phyloP scores from a whole-genome alignment of 2,888 invertebrate species.

The Epiperipatus broadwayi region DNA sequence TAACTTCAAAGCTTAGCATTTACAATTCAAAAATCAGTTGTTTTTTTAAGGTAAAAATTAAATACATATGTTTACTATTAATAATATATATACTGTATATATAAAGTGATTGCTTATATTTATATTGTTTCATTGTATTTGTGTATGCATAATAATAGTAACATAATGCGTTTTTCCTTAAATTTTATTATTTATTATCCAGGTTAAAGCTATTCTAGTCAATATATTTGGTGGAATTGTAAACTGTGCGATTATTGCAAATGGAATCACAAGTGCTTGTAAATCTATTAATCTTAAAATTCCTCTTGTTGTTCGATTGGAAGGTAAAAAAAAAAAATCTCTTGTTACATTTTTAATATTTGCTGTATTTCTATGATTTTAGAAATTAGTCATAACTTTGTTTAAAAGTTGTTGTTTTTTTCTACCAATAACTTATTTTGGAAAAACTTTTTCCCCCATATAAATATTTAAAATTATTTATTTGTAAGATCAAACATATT shows the following conservation, averaged over 20 bases:
- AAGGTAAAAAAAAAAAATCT: constrained; percentile 42
- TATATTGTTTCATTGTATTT: too few species aligned
- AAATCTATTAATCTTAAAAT: constrained; percentile 55
- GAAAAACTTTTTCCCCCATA: constrained; percentile 7
- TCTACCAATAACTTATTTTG: constrained; percentile 12
- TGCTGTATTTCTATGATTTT: neutral
- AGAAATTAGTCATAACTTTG: neutral
- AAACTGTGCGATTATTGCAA: constrained; percentile 89
- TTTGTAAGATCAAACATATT: too few species aligned
- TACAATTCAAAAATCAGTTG: too few species aligned
- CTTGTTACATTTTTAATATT: neutral
- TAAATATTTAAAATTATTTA: constrained; percentile 11
- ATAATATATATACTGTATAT: too few species aligned
- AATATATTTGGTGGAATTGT: constrained; percentile 99
- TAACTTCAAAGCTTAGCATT: too few species aligned
- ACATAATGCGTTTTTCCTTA: too few species aligned
- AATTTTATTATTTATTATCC: too few species aligned
- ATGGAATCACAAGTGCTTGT: constrained; percentile 76
- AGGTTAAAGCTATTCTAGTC: constrained; percentile 79
- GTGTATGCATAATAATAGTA: too few species aligned
- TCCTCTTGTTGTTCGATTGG: constrained; percentile 78
- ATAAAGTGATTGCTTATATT: too few species aligned
- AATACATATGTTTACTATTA: too few species aligned
- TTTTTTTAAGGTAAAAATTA: too few species aligned
- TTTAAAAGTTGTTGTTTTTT: neutral